Evolutionary conservation across 2,113 vertebrate genomes (phyloP).

Genomic region (Agapornis roseicollis): DNA sequence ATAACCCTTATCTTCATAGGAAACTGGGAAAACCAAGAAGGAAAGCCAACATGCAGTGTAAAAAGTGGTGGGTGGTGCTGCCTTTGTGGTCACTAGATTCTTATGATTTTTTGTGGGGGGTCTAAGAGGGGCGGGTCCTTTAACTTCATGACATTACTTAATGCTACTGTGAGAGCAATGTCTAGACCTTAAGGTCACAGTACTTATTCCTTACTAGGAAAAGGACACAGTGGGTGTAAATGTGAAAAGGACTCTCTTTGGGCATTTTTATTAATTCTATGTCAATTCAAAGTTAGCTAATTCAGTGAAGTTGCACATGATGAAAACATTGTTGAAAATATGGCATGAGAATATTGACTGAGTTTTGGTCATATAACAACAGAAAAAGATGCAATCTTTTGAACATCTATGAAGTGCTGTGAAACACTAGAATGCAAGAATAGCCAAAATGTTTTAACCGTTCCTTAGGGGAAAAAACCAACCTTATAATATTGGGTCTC

Average conservation of each 20-base stretch:
- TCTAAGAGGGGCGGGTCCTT: background rate
- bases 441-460: background rate
- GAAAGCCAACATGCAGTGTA: background rate
- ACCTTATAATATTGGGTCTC: background rate
- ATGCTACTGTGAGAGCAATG: background rate
- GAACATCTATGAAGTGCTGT: conserved; percentile 1
- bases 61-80: background rate
- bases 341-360: background rate
- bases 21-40: background rate
- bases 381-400: background rate
- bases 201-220: background rate
- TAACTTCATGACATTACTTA: background rate
- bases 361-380: conserved; percentile 25
- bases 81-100: background rate
- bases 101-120: background rate
- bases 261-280: conserved; percentile 47
- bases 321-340: conserved; percentile 37
- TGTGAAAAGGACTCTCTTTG: background rate
- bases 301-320: background rate
- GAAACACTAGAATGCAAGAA: background rate
- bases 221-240: background rate
- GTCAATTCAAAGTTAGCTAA: conserved; percentile 28
- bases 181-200: background rate
- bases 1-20: background rate
- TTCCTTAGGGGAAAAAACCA: background rate